Conservation (phyloP, 2,113 vertebrate species). For the Candoia aspera region DNA sequence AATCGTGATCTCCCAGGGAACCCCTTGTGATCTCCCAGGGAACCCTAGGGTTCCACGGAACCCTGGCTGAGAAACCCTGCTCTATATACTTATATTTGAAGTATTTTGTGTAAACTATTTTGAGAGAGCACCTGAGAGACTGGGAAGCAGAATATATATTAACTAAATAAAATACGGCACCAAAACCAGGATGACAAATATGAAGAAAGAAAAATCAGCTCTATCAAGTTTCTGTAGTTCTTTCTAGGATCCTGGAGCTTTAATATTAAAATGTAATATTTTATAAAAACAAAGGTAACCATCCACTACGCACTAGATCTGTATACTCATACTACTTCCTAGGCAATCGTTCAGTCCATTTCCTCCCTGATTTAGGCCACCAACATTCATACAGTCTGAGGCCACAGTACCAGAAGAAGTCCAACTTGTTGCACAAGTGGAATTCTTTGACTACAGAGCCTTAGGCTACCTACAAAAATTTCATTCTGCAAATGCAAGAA, state of each 20-base stretch:
- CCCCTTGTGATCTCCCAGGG: too few relatives aligned
- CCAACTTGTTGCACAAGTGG: neutral
- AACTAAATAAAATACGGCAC: neutral
- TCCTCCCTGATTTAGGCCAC: neutral
- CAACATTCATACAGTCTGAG: neutral
- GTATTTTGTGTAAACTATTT: neutral
- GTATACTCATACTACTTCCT: neutral
- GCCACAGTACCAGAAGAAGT: neutral
- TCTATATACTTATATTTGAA: neutral
- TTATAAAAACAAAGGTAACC: neutral
- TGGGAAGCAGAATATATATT: neutral
- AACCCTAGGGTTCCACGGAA: too few relatives aligned
- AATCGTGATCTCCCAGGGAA: too few relatives aligned
- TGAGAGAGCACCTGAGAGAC: neutral
- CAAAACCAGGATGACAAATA: neutral
- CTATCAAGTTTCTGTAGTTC: neutral
- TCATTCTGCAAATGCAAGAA: slow-evolving; percentile 1
- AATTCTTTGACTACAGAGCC: neutral
- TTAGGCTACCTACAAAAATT: neutral
- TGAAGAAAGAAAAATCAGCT: neutral
- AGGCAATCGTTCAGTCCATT: neutral
- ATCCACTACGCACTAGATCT: neutral
- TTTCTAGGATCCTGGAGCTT: neutral
- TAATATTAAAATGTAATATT: neutral
- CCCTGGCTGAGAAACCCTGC: neutral